Evolutionary conservation across 1,140 invertebrate species (phyloP), one percentile per base, ranked within the genome.

Genomic region (Neodiprion virginianus): DNA sequence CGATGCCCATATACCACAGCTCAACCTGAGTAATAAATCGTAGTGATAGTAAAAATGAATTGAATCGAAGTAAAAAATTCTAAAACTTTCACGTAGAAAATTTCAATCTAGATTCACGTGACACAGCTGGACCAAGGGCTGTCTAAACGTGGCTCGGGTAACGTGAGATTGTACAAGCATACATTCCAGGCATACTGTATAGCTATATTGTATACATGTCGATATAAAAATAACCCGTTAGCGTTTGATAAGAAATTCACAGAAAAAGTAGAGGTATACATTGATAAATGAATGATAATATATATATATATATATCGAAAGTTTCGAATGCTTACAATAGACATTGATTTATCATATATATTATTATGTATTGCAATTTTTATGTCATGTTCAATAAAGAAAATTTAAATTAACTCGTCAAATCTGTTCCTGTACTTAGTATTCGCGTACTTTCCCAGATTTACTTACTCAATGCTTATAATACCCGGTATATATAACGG

Each of bases 321-420:
- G 77, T 79, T 80, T 78, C 79, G 72, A 53, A 78, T 78, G 77
- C 77, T 81, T 83, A 76, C 74, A 79, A 81, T 79, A 79, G 78
- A 79, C 77, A 69, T 79, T 77, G 76, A 77, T 82, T 84, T 72
- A 81, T 77, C 73, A 82, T 61, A 40, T 40, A 40, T 40, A 61
- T 78, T 81, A 80, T 82, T 79, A 84, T 83, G 82, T 85, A 85
- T 85, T 75, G 78, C 81, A 79, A 85, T 85, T 85, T 86, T 85
- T 86, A 84, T 85, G 85, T 82, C 81, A 83, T 83, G 81, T 85
- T 86, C 82, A 86, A 86, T 86, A 86, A 86, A 85, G 83, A 79
- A 86, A 80, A 85, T 85, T 82, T 72, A 75, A 76, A 48, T n/a
- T 72, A 74, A 21, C 61, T 65, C 4, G 17, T 3, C 17, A 1